These are phyloP conservation scores for Ctenoplectra terminalis DNA, from an alignment of 1,140 invertebrate species.

Conservation along the genomic window DNA sequence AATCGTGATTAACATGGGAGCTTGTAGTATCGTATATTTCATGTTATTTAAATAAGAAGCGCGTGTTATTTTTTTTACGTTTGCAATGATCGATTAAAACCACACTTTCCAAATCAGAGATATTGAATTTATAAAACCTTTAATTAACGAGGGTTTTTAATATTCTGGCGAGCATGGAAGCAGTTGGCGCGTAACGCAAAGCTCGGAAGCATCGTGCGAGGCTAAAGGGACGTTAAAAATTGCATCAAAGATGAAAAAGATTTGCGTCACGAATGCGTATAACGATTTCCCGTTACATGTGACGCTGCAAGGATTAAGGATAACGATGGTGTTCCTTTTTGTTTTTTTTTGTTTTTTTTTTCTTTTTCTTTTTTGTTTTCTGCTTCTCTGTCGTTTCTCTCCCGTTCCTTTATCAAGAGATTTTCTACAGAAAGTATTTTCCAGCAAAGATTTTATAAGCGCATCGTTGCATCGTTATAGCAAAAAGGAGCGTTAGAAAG, in stretches of 20 bases:
- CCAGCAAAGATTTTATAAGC: background rate
- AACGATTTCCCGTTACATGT: background rate
- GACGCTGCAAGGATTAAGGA: slow-evolving; percentile 16
- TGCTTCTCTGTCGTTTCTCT: background rate
- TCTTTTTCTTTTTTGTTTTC: background rate
- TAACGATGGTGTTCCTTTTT: background rate
- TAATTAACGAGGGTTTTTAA: background rate
- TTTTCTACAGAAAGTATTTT: background rate
- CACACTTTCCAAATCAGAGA: too few species aligned
- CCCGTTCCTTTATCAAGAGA: background rate
- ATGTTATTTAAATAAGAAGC: too few species aligned
- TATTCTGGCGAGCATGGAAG: background rate
- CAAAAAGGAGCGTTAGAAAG: background rate
- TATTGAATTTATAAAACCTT: background rate
- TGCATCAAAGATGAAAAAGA: slow-evolving; percentile 11
- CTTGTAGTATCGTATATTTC: too few species aligned
- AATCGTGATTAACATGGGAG: too few species aligned
- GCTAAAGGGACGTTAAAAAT: background rate
- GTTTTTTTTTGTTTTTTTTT: background rate
- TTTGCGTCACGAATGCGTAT: background rate
- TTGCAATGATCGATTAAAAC: too few species aligned
- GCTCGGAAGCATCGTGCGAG: background rate
- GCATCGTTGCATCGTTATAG: background rate
- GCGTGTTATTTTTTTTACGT: too few species aligned
- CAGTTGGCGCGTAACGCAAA: background rate